These are phyloP conservation scores for Ophraella communa DNA, from an alignment of 2,888 invertebrate species.

Conservation along the genomic window DNA sequence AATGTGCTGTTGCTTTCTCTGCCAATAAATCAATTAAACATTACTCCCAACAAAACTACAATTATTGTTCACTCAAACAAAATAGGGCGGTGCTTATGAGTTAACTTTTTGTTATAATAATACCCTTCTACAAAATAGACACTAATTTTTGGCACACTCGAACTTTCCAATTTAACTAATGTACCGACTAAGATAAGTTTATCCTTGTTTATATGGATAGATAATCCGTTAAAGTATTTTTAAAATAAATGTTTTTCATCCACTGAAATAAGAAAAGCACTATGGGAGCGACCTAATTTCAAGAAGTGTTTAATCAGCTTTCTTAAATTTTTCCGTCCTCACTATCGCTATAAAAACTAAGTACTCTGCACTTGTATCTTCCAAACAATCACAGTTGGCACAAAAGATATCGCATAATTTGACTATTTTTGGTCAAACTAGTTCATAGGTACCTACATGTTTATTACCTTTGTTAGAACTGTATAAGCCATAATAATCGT, in stretches of 20 bases:
- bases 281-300: slow-evolving; percentile 6
- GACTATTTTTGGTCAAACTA: no score
- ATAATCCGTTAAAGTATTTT: slow-evolving; percentile 11
- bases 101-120: not conserved
- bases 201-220: slow-evolving; percentile 14
- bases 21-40: slow-evolving; percentile 7
- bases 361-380: no score
- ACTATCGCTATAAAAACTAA: not conserved
- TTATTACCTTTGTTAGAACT: no score
- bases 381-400: no score
- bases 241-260: slow-evolving; percentile 12
- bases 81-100: no score
- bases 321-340: not conserved
- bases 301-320: not conserved
- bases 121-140: not conserved
- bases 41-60: not conserved
- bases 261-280: slow-evolving; percentile 1
- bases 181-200: slow-evolving; percentile 1
- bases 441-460: no score
- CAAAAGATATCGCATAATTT: no score
- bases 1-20: slow-evolving; percentile 8
- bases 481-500: no score
- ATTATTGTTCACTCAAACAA: not conserved
- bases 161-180: slow-evolving; percentile 18
- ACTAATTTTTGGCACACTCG: slow-evolving; percentile 4